These are phyloP conservation scores for Rhopalosiphum nymphaeae DNA, from an alignment of 2,888 invertebrate genomes.

Conservation along the genomic window DNA sequence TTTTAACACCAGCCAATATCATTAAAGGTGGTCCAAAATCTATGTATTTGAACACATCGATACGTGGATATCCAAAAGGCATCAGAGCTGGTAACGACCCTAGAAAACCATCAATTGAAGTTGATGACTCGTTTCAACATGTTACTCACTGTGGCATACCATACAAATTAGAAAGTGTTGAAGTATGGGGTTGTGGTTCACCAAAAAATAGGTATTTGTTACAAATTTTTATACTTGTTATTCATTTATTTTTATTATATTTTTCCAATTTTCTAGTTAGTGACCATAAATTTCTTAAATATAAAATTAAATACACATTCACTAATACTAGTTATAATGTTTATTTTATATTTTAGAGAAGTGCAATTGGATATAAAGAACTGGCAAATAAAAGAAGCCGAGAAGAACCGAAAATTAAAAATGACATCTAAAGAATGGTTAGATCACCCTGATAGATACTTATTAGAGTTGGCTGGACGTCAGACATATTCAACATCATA, in stretches of 20 bases:
- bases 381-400: constrained; percentile 91
- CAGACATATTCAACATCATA: constrained; percentile 68
- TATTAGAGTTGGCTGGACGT: constrained; percentile 88
- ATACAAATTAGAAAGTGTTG: constrained; percentile 71
- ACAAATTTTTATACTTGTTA: not conserved
- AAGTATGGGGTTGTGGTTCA: constrained; percentile 92
- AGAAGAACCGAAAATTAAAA: constrained; percentile 87
- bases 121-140: constrained; percentile 82
- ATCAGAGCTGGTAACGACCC: constrained; percentile 86
- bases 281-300: not conserved
- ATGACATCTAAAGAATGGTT: constrained; percentile 92
- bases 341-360: constrained; percentile 73
- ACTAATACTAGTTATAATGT: not conserved
- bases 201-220: constrained; percentile 69
- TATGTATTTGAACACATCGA: constrained; percentile 85
- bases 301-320: not conserved
- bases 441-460: constrained; percentile 94
- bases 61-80: constrained; percentile 88
- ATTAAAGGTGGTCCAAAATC: constrained; percentile 77
- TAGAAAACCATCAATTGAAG: constrained; percentile 79
- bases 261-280: not conserved
- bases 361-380: constrained; percentile 90
- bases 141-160: constrained; percentile 70
- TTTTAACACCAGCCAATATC: not conserved
- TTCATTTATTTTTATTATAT: not conserved